Conservation (phyloP, 2,888 invertebrate species). For the Fissipunctia ypsillon region DNA sequence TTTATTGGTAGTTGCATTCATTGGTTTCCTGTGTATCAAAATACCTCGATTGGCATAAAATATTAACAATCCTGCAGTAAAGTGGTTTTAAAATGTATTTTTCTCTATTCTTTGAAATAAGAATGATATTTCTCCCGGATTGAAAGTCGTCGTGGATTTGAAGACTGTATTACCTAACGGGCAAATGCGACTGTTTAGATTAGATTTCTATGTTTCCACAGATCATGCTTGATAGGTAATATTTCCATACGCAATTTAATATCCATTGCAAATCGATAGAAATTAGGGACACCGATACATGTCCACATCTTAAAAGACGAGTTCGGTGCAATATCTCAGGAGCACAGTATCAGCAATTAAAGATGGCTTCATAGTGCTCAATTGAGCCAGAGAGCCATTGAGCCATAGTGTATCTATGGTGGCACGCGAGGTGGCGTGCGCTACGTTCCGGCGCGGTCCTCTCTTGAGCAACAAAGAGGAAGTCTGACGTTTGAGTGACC, state of each 20-base stretch:
- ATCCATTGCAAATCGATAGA: slow-evolving; percentile 40
- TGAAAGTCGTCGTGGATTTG: neutral
- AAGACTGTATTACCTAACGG: too few species aligned
- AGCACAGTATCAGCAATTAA: slow-evolving; percentile 38
- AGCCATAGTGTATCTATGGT: slow-evolving; percentile 33
- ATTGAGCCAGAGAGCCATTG: slow-evolving; percentile 31
- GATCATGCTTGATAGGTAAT: neutral
- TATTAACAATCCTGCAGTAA: too few species aligned
- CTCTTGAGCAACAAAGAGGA: slow-evolving; percentile 70
- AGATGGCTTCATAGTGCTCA: slow-evolving; percentile 38
- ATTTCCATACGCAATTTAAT: slow-evolving; percentile 25
- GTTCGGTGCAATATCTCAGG: slow-evolving; percentile 29
- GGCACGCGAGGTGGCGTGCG: slow-evolving; percentile 69
- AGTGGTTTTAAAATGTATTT: neutral
- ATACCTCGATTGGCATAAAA: neutral
- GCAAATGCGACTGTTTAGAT: too few species aligned
- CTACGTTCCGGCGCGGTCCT: slow-evolving; percentile 61
- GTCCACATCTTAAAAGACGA: slow-evolving; percentile 14
- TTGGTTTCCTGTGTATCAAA: neutral
- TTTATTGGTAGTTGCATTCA: neutral
- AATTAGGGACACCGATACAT: slow-evolving; percentile 39
- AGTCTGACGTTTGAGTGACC: slow-evolving; percentile 39
- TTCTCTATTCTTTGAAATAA: neutral
- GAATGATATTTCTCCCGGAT: neutral
- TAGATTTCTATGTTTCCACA: neutral